Conservation (phyloP, 2,113 vertebrate genomes). For the Sardina pilchardus region DNA sequence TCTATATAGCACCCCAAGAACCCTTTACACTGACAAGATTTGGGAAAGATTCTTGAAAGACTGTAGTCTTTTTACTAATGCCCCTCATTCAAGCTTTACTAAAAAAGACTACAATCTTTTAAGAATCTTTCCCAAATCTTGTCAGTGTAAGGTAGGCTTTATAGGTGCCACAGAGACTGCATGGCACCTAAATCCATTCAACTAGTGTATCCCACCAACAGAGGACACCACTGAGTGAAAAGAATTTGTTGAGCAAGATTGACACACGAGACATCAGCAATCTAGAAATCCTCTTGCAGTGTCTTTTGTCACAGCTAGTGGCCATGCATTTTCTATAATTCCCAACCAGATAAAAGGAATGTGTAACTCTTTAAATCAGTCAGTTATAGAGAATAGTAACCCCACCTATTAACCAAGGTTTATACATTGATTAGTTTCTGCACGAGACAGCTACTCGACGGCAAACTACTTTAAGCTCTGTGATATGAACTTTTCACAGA, state of each 20-base stretch:
- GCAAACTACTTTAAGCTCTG: background rate
- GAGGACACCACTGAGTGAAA: background rate
- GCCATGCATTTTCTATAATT: background rate
- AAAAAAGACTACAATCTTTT: too few relatives aligned
- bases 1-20: too few relatives aligned
- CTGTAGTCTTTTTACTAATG: too few relatives aligned
- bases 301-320: background rate
- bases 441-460: too few relatives aligned
- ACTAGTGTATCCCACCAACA: background rate
- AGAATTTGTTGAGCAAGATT: background rate
- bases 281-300: background rate
- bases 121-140: too few relatives aligned
- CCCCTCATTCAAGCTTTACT: too few relatives aligned
- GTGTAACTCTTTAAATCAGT: background rate
- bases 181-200: conserved; percentile 22
- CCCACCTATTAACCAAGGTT: too few relatives aligned
- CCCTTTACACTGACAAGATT: too few relatives aligned
- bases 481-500: background rate
- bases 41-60: too few relatives aligned
- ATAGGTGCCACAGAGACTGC: too few relatives aligned
- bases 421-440: too few relatives aligned
- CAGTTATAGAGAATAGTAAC: background rate
- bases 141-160: too few relatives aligned
- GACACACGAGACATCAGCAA: background rate
- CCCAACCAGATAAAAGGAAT: background rate